These are phyloP conservation scores for Anabas testudineus DNA, from an alignment of 2,797 vertebrate genomes.

Conservation along the genomic window DNA sequence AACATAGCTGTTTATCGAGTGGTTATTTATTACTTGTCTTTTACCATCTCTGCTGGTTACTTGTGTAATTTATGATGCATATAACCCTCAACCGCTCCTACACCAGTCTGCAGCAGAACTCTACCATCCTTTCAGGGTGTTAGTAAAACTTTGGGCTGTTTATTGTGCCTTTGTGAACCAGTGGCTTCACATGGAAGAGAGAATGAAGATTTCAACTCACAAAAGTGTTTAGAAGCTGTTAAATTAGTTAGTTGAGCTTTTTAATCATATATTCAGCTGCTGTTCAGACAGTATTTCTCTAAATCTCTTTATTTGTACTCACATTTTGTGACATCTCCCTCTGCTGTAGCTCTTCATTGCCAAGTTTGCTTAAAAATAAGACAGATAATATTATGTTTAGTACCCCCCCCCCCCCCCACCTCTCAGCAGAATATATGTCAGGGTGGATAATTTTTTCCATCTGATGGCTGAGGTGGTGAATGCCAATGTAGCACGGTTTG, in stretches of 20 bases:
- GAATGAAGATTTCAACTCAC: not conserved
- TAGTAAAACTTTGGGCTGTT: not conserved
- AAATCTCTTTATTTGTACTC: not conserved
- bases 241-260: constrained; percentile 17
- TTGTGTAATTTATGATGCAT: not conserved
- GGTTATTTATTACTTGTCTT: not conserved
- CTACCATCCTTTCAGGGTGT: not conserved
- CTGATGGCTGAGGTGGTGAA: not conserved
- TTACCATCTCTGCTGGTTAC: not conserved
- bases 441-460: too few relatives aligned
- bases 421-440: too few relatives aligned
- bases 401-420: too few relatives aligned
- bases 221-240: constrained; percentile 3
- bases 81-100: not conserved
- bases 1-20: not conserved
- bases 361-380: too few relatives aligned
- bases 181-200: not conserved
- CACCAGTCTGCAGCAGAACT: not conserved
- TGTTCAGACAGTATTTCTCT: not conserved
- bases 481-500: not conserved
- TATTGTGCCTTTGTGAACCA: not conserved
- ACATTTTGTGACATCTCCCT: too few relatives aligned
- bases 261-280: not conserved
- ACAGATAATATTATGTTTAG: too few relatives aligned
- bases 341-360: not conserved